These are phyloP conservation scores for Lasioglossum calceatum DNA, from an alignment of 2,888 invertebrate species.

Conservation along the genomic window DNA sequence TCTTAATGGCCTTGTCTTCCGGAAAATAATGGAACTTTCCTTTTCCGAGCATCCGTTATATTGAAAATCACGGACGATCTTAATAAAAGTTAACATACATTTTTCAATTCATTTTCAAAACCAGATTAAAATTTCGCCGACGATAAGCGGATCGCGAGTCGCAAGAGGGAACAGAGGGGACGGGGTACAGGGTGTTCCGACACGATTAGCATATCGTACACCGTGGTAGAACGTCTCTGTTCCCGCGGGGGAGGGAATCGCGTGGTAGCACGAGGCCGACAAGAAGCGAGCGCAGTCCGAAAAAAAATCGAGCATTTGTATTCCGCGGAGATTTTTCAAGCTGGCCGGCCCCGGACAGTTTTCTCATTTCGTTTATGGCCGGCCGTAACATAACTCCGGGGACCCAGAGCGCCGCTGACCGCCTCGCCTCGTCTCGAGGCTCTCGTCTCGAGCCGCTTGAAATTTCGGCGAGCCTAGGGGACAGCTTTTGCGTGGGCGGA, in stretches of 20 bases:
- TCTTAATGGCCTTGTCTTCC: neutral
- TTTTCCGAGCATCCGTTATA: no score
- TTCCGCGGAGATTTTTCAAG: constrained; percentile 83
- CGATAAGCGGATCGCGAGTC: neutral
- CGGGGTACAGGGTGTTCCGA: neutral
- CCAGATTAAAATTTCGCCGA: neutral
- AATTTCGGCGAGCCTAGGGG: constrained; percentile 45
- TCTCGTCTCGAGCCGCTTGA: constrained; percentile 22
- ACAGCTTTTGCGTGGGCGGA: constrained; percentile 58
- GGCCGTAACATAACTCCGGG: constrained; percentile 80
- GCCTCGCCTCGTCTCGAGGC: constrained; percentile 5
- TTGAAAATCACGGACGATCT: no score
- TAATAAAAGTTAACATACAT: no score
- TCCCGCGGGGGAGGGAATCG: constrained; percentile 27
- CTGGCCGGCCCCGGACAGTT: constrained; percentile 78
- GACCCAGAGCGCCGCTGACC: constrained; percentile 69
- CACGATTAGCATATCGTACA: constrained; percentile 13
- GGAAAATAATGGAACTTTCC: no score
- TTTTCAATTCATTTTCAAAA: neutral
- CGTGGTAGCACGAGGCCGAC: constrained; percentile 51
- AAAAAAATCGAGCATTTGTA: constrained; percentile 81
- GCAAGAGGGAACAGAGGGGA: no score
- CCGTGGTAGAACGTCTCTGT: constrained; percentile 13
- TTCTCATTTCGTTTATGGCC: constrained; percentile 83
- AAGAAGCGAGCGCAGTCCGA: constrained; percentile 63